These are phyloP conservation scores for Doris montereyensis DNA, from an alignment of 2,888 invertebrate genomes.

Conservation along the genomic window DNA sequence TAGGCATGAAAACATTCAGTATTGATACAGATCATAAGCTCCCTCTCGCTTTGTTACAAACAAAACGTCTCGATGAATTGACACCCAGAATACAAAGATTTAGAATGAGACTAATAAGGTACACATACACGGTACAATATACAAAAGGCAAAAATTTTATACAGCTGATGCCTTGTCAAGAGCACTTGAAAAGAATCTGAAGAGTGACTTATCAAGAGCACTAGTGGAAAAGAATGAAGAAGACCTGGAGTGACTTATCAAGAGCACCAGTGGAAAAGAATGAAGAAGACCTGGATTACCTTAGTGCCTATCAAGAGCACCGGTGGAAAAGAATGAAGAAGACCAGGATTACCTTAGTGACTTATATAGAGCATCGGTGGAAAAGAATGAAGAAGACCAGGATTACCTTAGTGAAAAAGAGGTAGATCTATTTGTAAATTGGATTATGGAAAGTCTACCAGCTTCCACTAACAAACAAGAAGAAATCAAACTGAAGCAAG, in stretches of 20 bases:
- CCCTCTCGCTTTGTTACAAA: constrained; percentile 10
- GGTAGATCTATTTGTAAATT: background rate
- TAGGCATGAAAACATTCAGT: background rate
- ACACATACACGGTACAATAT: background rate
- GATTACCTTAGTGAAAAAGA: background rate
- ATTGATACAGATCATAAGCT: constrained; percentile 8
- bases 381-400: background rate
- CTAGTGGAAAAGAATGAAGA: too few species aligned
- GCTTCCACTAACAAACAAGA: constrained; percentile 3
- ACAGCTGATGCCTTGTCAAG: constrained; percentile 10
- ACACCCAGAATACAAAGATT: constrained; percentile 38
- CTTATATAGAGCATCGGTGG: too few species aligned
- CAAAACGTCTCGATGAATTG: constrained; percentile 26
- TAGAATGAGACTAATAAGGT: constrained; percentile 16
- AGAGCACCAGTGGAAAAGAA: background rate
- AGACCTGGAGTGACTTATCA: too few species aligned
- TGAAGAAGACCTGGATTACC: background rate
- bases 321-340: too few species aligned
- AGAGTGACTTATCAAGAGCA: too few species aligned
- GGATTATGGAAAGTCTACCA: background rate
- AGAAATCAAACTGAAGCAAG: background rate
- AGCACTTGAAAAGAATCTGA: background rate
- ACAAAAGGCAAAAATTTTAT: background rate
- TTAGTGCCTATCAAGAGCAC: too few species aligned
- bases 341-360: too few species aligned